Evolutionary conservation across 2,797 vertebrate genomes (phyloP).

Genomic region (Sebastes minor): DNA sequence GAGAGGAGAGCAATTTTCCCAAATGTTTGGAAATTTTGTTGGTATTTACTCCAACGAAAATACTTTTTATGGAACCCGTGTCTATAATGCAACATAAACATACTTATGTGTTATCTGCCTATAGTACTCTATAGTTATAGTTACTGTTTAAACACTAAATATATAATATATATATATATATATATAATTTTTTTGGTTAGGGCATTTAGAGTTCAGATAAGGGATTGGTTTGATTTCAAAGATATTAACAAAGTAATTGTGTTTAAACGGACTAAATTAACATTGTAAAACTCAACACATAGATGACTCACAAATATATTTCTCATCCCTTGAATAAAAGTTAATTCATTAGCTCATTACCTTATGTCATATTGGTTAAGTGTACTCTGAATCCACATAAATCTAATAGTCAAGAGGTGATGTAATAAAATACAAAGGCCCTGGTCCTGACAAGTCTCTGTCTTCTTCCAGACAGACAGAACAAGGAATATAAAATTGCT

Average conservation of each 20-base stretch:
- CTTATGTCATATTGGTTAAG: not conserved
- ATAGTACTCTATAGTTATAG: not conserved
- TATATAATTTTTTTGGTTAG: too few species aligned
- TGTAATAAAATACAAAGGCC: not conserved
- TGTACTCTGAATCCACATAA: not conserved
- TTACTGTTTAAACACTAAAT: too few species aligned
- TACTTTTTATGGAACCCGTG: not conserved
- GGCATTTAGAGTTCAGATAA: not conserved
- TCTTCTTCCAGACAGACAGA: constrained; percentile 12
- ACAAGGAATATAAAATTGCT: constrained; percentile 23
- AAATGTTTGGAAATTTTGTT: constrained; percentile 1
- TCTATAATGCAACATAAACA: not conserved
- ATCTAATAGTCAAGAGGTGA: not conserved
- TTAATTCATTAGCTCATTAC: not conserved
- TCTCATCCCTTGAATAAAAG: not conserved
- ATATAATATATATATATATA: too few species aligned
- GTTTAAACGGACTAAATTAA: not conserved
- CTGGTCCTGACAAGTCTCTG: constrained; percentile 1
- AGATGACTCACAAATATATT: not conserved
- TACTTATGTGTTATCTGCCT: not conserved
- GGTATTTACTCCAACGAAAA: not conserved
- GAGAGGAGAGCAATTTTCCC: constrained; percentile 5
- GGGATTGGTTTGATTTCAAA: not conserved
- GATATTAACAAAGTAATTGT: not conserved
- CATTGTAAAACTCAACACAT: not conserved